Evolutionary conservation across 2,888 invertebrate species (phyloP), one percentile per base, ranked within the genome.

Genomic region (Synergus laeviventris): DNA sequence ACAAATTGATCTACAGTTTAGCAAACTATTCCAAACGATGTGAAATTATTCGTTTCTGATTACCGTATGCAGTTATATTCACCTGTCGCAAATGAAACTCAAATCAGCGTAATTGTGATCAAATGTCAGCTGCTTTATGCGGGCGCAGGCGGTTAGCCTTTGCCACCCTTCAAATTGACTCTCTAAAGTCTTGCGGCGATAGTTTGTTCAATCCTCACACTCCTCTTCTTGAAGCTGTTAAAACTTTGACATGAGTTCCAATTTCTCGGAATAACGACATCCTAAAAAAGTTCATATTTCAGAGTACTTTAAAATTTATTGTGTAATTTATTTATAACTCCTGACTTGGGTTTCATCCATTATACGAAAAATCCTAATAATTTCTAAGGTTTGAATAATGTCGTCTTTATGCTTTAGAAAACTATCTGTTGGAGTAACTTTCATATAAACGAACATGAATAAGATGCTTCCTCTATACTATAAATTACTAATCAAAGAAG

Each of bases 41-140:
- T 42, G 61, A 64, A 79, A 79, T 81, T 80, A 81, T 81, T 78
- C 73, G 74, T 77, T 80, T 80, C 75, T 80, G 74, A 80, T 80
- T 77, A 75, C 74, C 75, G 62, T 74, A 59, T 56, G 80, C 73
- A 81, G 79, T 81, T 81, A 81, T 74, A 78, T 66, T 81, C 89
- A 89, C 85, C 88, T 88, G 89, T 84, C 87, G 86, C 87, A 86
- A 85, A 89, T 89, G 86, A 87, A 88, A 89, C 84, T 88, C 86
- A 84, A 87, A 88, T 89, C 87, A 88, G 87, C 86, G 87, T 87
- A 88, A 89, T 88, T 86, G 86, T 88, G 85, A 86, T 86, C 85
- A 84, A 88, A 88, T 86, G 84, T 83, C 83, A 76, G 81, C 78
- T 79, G 82, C 80, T 84, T 82, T 84, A 70, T 70, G 49, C 4